A percentile compares a stretch with the other conserved stretches of the same genome.
These are phyloP conservation scores for Hydrocynus forskahlii DNA, from an alignment of 2,797 vertebrate genomes.

Conservation along the genomic window DNA sequence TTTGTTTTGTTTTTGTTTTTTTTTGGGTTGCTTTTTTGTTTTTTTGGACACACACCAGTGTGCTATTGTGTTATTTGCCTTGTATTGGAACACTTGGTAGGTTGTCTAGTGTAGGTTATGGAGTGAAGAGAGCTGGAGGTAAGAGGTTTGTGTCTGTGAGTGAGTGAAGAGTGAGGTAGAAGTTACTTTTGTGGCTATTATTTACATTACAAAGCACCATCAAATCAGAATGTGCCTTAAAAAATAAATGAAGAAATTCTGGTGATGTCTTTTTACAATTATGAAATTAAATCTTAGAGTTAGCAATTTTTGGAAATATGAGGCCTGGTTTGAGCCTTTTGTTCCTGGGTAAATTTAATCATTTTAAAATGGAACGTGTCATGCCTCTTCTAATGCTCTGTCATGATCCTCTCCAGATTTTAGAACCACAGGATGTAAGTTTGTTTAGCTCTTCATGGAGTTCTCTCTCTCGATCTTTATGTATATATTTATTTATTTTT, in stretches of 20 bases:
- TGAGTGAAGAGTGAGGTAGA: too few species aligned
- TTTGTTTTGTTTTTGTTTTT: not conserved
- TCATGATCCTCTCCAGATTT: not conserved
- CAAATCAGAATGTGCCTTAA: not conserved
- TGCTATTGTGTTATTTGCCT: conserved; percentile 29
- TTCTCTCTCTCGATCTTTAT: not conserved
- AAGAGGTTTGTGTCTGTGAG: not conserved
- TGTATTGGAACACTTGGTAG: conserved; percentile 34
- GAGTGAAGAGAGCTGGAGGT: conserved; percentile 15
- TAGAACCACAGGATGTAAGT: not conserved
- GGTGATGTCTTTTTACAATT: not conserved
- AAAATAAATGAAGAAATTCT: not conserved
- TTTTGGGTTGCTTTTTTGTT: not conserved
- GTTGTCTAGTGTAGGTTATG: not conserved
- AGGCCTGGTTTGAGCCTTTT: not conserved
- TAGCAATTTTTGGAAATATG: not conserved
- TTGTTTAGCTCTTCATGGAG: not conserved
- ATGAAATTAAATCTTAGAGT: not conserved
- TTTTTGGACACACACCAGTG: not conserved
- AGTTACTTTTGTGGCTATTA: not conserved
- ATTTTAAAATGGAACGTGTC: not conserved
- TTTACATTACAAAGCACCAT: conserved; percentile 27
- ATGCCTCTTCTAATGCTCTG: not conserved
- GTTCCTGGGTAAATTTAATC: not conserved
- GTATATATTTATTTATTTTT: too few species aligned